These are phyloP conservation scores for Microtus obscurus DNA, from an alignment of 2,797 vertebrate species.

Conservation along the genomic window DNA sequence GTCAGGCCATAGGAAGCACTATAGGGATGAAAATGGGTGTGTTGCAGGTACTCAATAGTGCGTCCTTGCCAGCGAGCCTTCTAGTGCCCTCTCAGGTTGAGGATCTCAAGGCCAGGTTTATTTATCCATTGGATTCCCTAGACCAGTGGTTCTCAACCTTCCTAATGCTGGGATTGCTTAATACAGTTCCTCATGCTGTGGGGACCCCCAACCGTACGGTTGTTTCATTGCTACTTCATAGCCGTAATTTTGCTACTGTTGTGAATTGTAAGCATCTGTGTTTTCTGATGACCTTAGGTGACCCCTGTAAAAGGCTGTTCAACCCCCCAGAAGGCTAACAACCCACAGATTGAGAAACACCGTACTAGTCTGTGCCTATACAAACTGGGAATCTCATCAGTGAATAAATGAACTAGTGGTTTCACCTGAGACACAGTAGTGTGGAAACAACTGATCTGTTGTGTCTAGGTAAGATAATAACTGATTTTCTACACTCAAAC, in stretches of 20 bases:
- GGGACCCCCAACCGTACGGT: neutral
- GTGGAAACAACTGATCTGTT: neutral
- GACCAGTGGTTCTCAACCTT: neutral
- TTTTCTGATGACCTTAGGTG: neutral
- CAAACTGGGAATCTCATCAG: neutral
- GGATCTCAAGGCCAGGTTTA: neutral
- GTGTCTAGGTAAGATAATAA: neutral
- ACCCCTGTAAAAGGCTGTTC: neutral
- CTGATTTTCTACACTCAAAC: neutral
- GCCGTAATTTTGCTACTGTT: neutral
- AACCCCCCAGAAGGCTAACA: neutral
- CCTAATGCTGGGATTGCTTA: neutral
- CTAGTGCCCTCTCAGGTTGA: neutral
- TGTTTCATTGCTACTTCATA: neutral
- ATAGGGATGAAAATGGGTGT: neutral
- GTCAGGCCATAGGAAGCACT: neutral
- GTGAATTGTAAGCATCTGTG: neutral
- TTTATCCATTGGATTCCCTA: neutral
- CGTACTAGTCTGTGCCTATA: neutral
- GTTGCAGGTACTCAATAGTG: neutral
- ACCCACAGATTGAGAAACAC: neutral
- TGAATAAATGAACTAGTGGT: neutral
- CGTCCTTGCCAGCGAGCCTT: neutral
- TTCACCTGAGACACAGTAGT: neutral
- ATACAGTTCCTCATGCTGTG: neutral